A percentile compares a stretch with the other conserved stretches of the same genome.
These are phyloP conservation scores for Pangasius larnaudii DNA, from an alignment of 2,797 vertebrate species.

Conservation along the genomic window DNA sequence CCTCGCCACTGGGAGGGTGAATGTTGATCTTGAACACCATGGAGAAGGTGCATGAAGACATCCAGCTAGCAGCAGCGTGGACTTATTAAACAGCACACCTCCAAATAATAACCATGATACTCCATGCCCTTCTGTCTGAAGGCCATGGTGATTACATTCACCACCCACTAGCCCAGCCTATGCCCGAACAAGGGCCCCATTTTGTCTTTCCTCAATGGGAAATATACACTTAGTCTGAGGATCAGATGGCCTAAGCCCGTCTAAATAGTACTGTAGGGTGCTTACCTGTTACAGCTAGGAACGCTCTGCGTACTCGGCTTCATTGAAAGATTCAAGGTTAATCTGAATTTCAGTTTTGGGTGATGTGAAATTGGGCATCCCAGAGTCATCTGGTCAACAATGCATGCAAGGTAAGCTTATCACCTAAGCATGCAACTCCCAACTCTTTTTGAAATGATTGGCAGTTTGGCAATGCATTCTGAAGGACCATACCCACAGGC, in stretches of 20 bases:
- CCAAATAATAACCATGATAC: background rate
- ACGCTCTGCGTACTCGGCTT: background rate
- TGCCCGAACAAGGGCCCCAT: background rate
- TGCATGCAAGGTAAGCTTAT: background rate
- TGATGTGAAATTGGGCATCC: background rate
- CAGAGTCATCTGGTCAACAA: background rate
- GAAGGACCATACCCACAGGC: background rate
- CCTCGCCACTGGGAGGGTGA: background rate
- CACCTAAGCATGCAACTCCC: background rate
- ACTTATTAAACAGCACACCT: background rate
- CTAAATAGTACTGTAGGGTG: background rate
- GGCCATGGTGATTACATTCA: background rate
- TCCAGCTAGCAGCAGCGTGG: conserved; percentile 7
- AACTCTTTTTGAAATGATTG: background rate
- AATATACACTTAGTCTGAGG: background rate
- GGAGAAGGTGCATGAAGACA: background rate
- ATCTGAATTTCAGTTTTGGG: background rate
- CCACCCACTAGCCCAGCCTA: background rate
- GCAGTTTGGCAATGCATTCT: background rate
- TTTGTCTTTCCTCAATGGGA: background rate
- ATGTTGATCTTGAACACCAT: background rate
- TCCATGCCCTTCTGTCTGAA: background rate
- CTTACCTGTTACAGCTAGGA: background rate
- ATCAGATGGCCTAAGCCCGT: background rate
- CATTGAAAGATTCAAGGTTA: background rate